Evolutionary conservation across 2,888 invertebrate genomes (phyloP).

Genomic region (Ligdia adustata): DNA sequence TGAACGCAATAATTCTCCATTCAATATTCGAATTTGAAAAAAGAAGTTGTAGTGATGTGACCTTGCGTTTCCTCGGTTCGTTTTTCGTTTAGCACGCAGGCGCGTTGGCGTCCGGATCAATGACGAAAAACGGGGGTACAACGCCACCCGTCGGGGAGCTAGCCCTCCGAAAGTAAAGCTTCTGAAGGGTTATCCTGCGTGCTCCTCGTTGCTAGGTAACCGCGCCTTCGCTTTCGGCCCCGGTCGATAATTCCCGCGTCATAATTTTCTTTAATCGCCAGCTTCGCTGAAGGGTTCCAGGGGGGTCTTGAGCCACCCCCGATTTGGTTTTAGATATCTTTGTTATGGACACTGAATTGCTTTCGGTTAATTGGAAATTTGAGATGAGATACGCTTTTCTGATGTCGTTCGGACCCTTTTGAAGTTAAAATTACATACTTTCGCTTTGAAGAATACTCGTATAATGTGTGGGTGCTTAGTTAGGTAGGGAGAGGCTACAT

Average conservation of each 20-base stretch:
- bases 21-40: slow-evolving; percentile 80
- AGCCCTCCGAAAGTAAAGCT: slow-evolving; percentile 74
- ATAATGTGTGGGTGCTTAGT: neutral
- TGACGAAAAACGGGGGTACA: slow-evolving; percentile 78
- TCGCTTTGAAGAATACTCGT: too few relatives aligned
- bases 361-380: slow-evolving; percentile 34
- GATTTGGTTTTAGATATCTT: slow-evolving; percentile 49
- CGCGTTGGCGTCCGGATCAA: slow-evolving; percentile 76
- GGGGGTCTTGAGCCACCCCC: slow-evolving; percentile 32
- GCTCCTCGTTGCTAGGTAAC: slow-evolving; percentile 74
- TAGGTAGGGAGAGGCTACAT: too few relatives aligned
- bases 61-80: slow-evolving; percentile 77
- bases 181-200: slow-evolving; percentile 74
- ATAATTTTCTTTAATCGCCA: slow-evolving; percentile 77
- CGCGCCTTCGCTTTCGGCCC: slow-evolving; percentile 56
- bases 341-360: slow-evolving; percentile 39
- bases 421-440: slow-evolving; percentile 8
- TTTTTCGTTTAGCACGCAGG: slow-evolving; percentile 80
- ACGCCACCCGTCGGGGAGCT: slow-evolving; percentile 39
- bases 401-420: slow-evolving; percentile 6
- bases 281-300: slow-evolving; percentile 37
- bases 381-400: slow-evolving; percentile 17
- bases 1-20: slow-evolving; percentile 74
- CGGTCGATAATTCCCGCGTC: slow-evolving; percentile 72
- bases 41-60: slow-evolving; percentile 80